Conservation (phyloP, 1,140 invertebrate genomes). For the Drosophila serrata region DNA sequence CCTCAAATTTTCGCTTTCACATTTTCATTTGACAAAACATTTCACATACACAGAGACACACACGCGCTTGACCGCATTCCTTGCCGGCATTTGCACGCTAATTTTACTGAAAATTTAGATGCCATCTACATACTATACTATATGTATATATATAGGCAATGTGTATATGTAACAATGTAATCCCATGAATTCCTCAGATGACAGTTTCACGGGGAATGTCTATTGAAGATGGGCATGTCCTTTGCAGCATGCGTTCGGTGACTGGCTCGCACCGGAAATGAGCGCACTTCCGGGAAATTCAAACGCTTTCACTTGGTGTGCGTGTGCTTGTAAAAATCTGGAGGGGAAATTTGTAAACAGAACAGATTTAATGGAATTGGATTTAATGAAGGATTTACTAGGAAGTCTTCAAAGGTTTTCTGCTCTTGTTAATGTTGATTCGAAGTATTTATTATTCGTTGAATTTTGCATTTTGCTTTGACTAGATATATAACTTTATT, state of each 20-base stretch:
- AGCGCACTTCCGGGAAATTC: conserved; percentile 11
- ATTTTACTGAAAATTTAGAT: conserved; percentile 55
- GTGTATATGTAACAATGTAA: conserved; percentile 15
- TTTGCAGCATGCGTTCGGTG: not conserved
- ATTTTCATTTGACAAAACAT: conserved; percentile 55
- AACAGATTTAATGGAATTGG: not conserved
- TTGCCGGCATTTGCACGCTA: conserved; percentile 46
- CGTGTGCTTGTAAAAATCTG: not conserved
- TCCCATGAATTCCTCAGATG: conserved; percentile 40
- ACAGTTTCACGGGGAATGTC: conserved; percentile 25
- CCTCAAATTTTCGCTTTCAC: conserved; percentile 38
- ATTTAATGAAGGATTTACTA: not conserved
- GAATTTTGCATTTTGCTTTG: not conserved
- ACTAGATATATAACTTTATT: too few species aligned
- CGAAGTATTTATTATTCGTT: not conserved
- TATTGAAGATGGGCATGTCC: conserved; percentile 4
- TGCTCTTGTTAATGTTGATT: too few species aligned
- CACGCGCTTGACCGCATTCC: conserved; percentile 21
- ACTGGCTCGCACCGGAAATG: not conserved
- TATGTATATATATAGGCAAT: not conserved
- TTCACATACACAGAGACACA: conserved; percentile 4
- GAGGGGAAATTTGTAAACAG: not conserved
- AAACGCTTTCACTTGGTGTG: not conserved
- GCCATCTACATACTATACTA: conserved; percentile 20
- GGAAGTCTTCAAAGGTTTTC: not conserved